Conservation (phyloP, 2,113 vertebrate genomes). For the Hyperopisus bebe region DNA sequence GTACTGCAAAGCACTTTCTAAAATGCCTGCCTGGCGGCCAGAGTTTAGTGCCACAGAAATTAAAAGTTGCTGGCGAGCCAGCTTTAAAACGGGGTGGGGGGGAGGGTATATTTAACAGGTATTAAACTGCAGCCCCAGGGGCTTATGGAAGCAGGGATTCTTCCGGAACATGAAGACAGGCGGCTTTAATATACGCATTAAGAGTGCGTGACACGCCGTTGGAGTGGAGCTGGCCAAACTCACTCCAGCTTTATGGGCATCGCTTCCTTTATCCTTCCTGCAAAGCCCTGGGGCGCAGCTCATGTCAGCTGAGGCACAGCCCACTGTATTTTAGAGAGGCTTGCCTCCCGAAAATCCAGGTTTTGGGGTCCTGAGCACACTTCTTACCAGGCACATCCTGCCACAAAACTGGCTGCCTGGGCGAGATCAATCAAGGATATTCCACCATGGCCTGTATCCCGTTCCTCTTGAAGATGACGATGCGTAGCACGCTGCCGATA, state of each 20-base stretch:
- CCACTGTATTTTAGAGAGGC: not conserved
- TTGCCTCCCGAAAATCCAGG: not conserved
- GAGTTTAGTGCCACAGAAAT: not conserved
- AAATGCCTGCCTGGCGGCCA: not conserved
- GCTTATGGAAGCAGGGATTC: not conserved
- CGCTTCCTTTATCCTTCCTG: not conserved
- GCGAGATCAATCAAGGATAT: conserved; percentile 76
- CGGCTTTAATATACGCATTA: not conserved
- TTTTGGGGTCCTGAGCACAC: not conserved
- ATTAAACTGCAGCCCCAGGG: not conserved
- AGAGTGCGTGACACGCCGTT: not conserved
- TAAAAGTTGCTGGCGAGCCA: not conserved
- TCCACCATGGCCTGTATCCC: conserved; percentile 97
- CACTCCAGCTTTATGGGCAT: not conserved
- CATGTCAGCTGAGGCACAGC: not conserved
- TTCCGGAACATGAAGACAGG: not conserved
- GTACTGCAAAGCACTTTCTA: not conserved
- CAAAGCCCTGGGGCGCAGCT: not conserved
- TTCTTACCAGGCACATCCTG: not conserved
- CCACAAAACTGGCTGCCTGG: not conserved
- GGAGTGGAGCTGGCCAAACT: not conserved
- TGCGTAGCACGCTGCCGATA: conserved; percentile 80
- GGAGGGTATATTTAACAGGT: not conserved
- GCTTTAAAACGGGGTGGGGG: not conserved
- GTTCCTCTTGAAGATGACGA: conserved; percentile 94